Evolutionary conservation across 2,797 vertebrate species (phyloP).

Genomic region (Neopelma chrysocephalum): DNA sequence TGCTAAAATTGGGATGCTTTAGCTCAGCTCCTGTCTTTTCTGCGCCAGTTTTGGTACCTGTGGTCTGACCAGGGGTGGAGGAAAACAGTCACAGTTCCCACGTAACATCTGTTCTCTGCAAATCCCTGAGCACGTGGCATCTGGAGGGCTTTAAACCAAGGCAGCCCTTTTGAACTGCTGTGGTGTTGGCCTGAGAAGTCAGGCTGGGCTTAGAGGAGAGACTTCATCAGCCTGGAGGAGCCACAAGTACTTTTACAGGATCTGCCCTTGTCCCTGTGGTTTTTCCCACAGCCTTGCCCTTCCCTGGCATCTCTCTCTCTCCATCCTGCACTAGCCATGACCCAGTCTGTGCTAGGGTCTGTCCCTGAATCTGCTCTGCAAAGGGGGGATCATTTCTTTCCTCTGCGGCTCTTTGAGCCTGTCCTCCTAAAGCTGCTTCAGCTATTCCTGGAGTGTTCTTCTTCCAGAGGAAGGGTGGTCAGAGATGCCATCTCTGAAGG

Average conservation of each 20-base stretch:
- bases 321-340: neutral
- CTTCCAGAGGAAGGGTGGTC: neutral
- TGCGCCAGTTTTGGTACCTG: neutral
- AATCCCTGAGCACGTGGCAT: neutral
- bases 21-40: neutral
- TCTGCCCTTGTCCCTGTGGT: neutral
- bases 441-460: neutral
- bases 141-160: neutral
- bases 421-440: neutral
- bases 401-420: neutral
- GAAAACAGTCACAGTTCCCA: rapidly evolving
- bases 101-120: neutral
- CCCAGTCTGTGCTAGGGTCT: rapidly evolving
- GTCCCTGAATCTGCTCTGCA: neutral
- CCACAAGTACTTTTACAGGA: neutral
- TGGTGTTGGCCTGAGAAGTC: neutral
- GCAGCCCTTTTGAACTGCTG: neutral
- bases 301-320: neutral
- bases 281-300: neutral
- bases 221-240: neutral
- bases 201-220: neutral
- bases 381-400: neutral
- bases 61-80: neutral
- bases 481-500: neutral
- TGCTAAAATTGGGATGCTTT: neutral